Base-by-base conservation (phyloP, 2,888 invertebrate species). In the Theretra japonica region DNA sequence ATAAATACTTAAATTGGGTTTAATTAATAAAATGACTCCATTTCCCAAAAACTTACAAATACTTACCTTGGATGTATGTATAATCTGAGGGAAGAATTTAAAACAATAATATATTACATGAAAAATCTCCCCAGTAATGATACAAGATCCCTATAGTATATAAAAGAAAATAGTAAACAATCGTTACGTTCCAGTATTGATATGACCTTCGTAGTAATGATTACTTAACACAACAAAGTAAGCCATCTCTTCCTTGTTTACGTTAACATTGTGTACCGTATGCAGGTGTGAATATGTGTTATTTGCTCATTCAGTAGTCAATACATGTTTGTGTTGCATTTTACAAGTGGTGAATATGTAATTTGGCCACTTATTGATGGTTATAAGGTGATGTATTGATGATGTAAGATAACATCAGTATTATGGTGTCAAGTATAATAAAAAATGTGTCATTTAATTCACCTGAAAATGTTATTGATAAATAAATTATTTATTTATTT, bases 321-420 rank as follows among this genome's bases (percentile, higher is more conserved):
- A 72, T 77, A 75, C 76, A 75, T 75, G 78, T 78, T 60, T 77
- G 79, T 75, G 80, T 82, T 80, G 80, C 79, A 81, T 79, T 79
- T 77, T 76, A 82, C 82, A 79, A 77, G 75, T 72, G 68, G 69
- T 74, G 82, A 79, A 85, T 85, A 75, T 70, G 60, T 76, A 72
- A 81, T 70, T 70, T 48, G 30, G 19, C 23, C 25, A 19, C 30
- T 33, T 33, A 23, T 70, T 62, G 60, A 33, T 56, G 23, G 7
- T 8, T 4, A 0, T 65, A 62, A 17, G 48, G 28, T 48, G 41
- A 25, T 70, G 21, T 48, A 21, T 6, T 15, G n/a, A 28, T 70
- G 15, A 33, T 69, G 0, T 69, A 33, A 56, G 57, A 56, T 69
- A 21, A 57, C 28, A 21, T 57, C 5, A 53, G n/a, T n/a, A 53